Evolutionary conservation across 2,797 vertebrate genomes (phyloP), one percentile per base, ranked within the genome.

Genomic region (Halcyon leucocephala): DNA sequence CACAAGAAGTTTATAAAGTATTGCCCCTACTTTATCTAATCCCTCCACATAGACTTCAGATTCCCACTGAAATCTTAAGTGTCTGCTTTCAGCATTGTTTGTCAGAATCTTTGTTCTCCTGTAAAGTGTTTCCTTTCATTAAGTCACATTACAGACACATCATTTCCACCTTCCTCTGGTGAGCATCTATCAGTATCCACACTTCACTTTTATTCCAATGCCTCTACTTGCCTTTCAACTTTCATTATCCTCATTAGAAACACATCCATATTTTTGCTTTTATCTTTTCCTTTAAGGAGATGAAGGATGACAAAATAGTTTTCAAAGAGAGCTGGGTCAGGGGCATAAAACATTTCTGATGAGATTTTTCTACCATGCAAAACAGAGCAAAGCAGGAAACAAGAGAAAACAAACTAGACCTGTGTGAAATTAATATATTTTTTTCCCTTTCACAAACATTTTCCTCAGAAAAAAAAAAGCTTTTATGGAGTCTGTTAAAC

Each of bases 271-370:
- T 93, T 97, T 97, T 97, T 74, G 37, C 97, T 97, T 97, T 98
- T 90, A 96, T 97, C 94, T 97, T 97, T 92, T 97, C 52, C 87
- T 98, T 97, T 95, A 97, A 97, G 92, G 85, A 97, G 78, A 85
- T 91, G 95, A 97, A 96, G 84, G 79, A 97, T 95, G 88, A 97
- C 93, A 98, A 97, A 98, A 97, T 37, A 95, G 85, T 96, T 98
- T 98, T 98, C 96, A 97, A 97, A 98, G 94, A 79, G 74, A 97
- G 86, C 74, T 86, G 33, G 90, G 93, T 98, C 95, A 97, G 85
- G 87, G 94, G 95, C 94, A 84, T 81, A 94, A 97, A 83, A 73
- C 65, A 72, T 97, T 96, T 97, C 89, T 97, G 91, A 97, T 93
- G 89, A 97, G 95, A 96, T 95, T 96, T 97, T 85, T 97, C 83